These are phyloP conservation scores for Heteronetta atricapilla DNA, from an alignment of 2,113 vertebrate species.

Conservation along the genomic window DNA sequence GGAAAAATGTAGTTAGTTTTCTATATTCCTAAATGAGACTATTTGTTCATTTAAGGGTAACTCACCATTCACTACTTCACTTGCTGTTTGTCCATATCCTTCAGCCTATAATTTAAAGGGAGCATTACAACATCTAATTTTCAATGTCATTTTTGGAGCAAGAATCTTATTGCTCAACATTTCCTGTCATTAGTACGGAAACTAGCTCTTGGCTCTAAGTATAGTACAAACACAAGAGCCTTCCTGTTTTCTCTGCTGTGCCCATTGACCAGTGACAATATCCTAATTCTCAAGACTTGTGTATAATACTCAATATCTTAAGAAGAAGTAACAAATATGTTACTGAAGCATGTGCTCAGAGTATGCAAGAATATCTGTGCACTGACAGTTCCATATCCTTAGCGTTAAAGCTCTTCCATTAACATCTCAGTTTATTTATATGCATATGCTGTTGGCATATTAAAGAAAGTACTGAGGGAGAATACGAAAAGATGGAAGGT, in stretches of 20 bases:
- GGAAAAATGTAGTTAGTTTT: not conserved
- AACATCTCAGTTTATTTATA: not conserved
- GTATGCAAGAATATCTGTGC: not conserved
- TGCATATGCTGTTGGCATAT: not conserved
- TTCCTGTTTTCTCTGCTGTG: slow-evolving; percentile 54
- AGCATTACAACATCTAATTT: slow-evolving; percentile 17
- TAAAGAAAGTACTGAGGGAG: not conserved
- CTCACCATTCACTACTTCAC: not conserved
- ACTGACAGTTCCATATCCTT: not conserved
- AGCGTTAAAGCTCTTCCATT: not conserved
- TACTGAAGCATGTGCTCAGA: not conserved
- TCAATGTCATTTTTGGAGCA: slow-evolving; percentile 38
- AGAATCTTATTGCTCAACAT: slow-evolving; percentile 22
- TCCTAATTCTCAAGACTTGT: slow-evolving; percentile 17
- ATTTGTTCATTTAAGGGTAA: not conserved
- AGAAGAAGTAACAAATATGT: slow-evolving; percentile 8
- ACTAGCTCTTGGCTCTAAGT: slow-evolving; percentile 43
- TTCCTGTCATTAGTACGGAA: slow-evolving; percentile 39
- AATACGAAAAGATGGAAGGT: not conserved
- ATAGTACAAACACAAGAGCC: slow-evolving; percentile 38
- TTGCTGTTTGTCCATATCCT: not conserved
- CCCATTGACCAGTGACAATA: slow-evolving; percentile 15
- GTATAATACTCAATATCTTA: not conserved
- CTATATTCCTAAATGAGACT: not conserved
- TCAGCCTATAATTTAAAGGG: not conserved